Evolutionary conservation across 1,140 invertebrate species (phyloP), one percentile per base, ranked within the genome.

Genomic region (Brachionus rotundiformis): DNA sequence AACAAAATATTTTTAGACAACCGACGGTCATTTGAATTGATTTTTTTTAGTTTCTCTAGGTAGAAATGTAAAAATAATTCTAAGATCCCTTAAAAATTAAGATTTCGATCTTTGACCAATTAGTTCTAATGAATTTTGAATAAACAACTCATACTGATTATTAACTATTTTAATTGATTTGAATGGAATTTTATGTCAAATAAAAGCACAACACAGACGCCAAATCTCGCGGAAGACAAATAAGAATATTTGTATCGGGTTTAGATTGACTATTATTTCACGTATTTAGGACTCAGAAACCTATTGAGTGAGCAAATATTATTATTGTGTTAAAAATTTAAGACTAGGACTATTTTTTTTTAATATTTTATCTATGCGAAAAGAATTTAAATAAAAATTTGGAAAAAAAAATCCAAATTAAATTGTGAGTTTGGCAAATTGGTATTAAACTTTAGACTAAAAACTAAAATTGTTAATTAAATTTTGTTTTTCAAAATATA

Each of bases 81-180:
- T 16, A 36, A 68, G 63, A 68, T 36, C n/a, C 63, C 31, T 68
- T 68, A 33, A 29, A 71, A 71, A 16, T 36, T 39, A 71, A 25
- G n/a, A 73, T 73, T 73, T 44, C 10, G 36, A 39, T 41, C 39
- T 73, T 73, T 68, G 63, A 68, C 63, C 63, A 68, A 68, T 68
- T 68, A 68, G 36, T 68, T 7, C 27, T 68, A 68, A 68, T 68
- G 63, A 68, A 36, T 68, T 68, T 68, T 68, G 33, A 68, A 68
- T 19, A 68, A 68, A 63, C 25, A 63, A 25, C 5, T 29, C 47
- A 25, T 19, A 54, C 19, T 23, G 47, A 23, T 54, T 54, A 54
- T 63, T 27, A 63, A 63, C 23, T 27, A 29, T 63, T 63, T 63
- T 63, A 29, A 63, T 63, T 63, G 25, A 33, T 63, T 63, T 63